A percentile compares a stretch with the other conserved stretches of the same genome.
These are phyloP conservation scores for Nesoenas mayeri DNA, from an alignment of 2,113 vertebrate species.

Conservation along the genomic window DNA sequence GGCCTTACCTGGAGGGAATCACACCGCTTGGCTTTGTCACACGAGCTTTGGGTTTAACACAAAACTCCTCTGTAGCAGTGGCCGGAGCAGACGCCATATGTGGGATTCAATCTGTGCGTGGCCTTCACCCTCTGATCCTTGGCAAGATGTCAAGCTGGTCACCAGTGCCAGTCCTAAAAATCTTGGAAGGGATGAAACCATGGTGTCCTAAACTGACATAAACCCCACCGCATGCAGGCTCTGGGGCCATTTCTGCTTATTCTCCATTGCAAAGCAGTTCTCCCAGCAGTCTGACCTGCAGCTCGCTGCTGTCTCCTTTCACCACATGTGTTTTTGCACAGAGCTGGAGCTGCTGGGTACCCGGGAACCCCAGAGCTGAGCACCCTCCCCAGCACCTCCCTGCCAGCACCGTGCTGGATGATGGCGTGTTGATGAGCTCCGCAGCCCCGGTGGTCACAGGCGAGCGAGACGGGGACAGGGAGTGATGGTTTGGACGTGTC, in stretches of 20 bases:
- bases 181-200: neutral
- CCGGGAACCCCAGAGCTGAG: neutral
- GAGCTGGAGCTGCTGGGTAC: neutral
- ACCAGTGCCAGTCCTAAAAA: neutral
- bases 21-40: neutral
- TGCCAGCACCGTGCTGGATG: neutral
- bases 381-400: neutral
- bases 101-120: neutral
- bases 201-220: neutral
- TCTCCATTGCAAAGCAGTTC: neutral
- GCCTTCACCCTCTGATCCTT: neutral
- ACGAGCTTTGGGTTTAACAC: neutral
- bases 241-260: neutral
- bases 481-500: neutral
- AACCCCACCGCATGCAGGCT: accelerated
- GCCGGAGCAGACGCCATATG: neutral
- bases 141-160: neutral
- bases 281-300: neutral
- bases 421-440: neutral
- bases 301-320: neutral
- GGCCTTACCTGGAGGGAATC: neutral
- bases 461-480: neutral
- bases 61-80: neutral
- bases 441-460: neutral
- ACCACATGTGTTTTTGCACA: accelerated